These are phyloP conservation scores for Heteropelma amictum DNA, from an alignment of 2,888 invertebrate species.

Conservation along the genomic window DNA sequence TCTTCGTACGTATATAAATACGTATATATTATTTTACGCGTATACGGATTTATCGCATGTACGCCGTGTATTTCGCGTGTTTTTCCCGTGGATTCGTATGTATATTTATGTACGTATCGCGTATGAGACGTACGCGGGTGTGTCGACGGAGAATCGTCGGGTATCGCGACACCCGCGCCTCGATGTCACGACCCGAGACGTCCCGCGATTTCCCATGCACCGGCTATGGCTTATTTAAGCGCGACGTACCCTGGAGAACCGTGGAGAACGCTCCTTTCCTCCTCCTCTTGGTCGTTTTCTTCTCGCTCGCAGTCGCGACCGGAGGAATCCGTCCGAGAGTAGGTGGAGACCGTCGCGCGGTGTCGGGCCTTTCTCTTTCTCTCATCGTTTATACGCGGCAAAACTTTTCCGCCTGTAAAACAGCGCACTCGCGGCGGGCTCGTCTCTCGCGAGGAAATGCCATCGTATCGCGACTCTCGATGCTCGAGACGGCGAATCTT, in stretches of 20 bases:
- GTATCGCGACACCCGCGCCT: constrained; percentile 56
- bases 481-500: constrained; percentile 51
- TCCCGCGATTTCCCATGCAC: constrained; percentile 53
- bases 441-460: constrained; percentile 52
- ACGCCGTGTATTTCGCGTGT: constrained; percentile 24
- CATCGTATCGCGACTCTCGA: constrained; percentile 57
- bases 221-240: constrained; percentile 56
- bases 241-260: constrained; percentile 51
- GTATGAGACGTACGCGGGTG: constrained; percentile 24
- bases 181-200: constrained; percentile 64
- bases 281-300: not conserved
- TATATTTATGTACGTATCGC: not conserved
- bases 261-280: constrained; percentile 49
- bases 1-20: constrained; percentile 13
- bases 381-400: constrained; percentile 3
- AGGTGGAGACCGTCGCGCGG: constrained; percentile 49
- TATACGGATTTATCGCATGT: constrained; percentile 35
- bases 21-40: constrained; percentile 25
- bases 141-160: constrained; percentile 34
- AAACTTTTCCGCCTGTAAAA: constrained; percentile 34
- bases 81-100: constrained; percentile 42
- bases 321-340: constrained; percentile 51
- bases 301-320: constrained; percentile 28
- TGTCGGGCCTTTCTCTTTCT: constrained; percentile 11
- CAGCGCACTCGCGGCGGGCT: constrained; percentile 40